These are phyloP conservation scores for Euwallacea fornicatus DNA, from an alignment of 1,140 invertebrate species.

Conservation along the genomic window DNA sequence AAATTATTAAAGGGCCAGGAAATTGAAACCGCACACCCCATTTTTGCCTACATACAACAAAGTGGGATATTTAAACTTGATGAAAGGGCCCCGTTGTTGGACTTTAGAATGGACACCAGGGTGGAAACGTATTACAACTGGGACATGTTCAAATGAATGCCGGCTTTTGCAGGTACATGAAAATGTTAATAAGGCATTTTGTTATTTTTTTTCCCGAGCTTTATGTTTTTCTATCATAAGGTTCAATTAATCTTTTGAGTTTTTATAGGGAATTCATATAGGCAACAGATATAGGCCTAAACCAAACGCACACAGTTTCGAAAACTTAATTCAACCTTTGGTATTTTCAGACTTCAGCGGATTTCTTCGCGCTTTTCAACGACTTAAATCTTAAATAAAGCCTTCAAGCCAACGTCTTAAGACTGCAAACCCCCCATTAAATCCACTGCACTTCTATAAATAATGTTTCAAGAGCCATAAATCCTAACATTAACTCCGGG, in stretches of 20 bases:
- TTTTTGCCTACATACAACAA: constrained; percentile 1
- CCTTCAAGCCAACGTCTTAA: constrained; percentile 2
- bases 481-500: constrained; percentile 10
- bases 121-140: neutral
- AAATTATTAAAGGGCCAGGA: constrained; percentile 5
- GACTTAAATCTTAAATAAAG: neutral
- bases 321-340: too few species aligned
- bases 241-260: too few species aligned
- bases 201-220: neutral
- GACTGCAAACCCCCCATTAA: constrained; percentile 10
- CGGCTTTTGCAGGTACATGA: neutral
- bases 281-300: too few species aligned
- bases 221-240: neutral
- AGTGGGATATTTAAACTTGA: constrained; percentile 3
- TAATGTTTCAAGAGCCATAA: constrained; percentile 17
- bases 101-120: neutral
- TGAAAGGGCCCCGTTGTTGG: neutral
- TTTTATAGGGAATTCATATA: too few species aligned
- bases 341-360: too few species aligned
- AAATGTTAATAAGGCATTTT: neutral
- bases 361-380: too few species aligned
- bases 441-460: constrained; percentile 18
- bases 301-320: too few species aligned
- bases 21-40: constrained; percentile 2
- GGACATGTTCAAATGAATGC: neutral